These are phyloP conservation scores for Megalops cyprinoides DNA, from an alignment of 2,797 vertebrate species.

Conservation along the genomic window DNA sequence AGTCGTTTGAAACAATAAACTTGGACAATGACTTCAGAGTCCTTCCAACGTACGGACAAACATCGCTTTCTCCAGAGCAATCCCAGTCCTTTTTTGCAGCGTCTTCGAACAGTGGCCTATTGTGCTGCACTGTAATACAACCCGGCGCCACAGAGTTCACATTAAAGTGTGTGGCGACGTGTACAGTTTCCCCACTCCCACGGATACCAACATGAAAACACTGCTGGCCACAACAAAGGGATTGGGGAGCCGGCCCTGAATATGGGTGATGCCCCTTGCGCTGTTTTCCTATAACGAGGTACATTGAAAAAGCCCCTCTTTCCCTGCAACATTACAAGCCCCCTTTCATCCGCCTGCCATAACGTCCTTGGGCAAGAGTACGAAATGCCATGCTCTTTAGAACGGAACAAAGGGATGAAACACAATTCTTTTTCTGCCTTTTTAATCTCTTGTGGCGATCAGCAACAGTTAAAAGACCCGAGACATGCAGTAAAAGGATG, in stretches of 20 bases:
- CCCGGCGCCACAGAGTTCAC: conserved; percentile 56
- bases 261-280: conserved; percentile 35
- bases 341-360: conserved; percentile 7
- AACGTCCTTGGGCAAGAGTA: conserved; percentile 11
- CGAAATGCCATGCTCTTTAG: neutral
- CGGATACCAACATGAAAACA: conserved; percentile 58
- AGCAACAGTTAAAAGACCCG: neutral
- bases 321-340: conserved; percentile 8
- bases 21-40: neutral
- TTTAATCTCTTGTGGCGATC: too few species aligned
- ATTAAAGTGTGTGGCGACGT: conserved; percentile 58
- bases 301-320: conserved; percentile 17
- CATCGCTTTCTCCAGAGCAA: conserved; percentile 59
- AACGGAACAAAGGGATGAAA: neutral
- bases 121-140: conserved; percentile 64
- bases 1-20: neutral
- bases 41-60: conserved; percentile 44
- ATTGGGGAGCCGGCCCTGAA: conserved; percentile 42
- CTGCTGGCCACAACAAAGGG: conserved; percentile 46
- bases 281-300: conserved; percentile 7
- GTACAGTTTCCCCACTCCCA: conserved; percentile 35
- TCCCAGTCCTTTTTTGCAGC: conserved; percentile 62
- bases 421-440: neutral
- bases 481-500: neutral
- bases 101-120: conserved; percentile 64